Evolutionary conservation across 2,888 invertebrate genomes (phyloP), one percentile per base, ranked within the genome.

Genomic region (Nezara viridula): DNA sequence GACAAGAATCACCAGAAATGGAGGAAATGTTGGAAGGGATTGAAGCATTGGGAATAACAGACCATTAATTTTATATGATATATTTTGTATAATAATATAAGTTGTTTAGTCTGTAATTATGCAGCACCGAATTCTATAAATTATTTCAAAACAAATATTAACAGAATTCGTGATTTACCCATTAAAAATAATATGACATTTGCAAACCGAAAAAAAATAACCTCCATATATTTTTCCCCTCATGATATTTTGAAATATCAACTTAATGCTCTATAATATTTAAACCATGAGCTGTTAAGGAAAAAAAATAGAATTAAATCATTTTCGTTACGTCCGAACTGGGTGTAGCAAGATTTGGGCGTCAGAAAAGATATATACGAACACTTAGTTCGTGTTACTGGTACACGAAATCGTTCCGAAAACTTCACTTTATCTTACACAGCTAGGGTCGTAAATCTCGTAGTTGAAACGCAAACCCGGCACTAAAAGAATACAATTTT

Each of bases 321-420:
- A 81, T 81, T 81, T 81, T 81, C 81, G 81, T 81, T 81, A 81
- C 81, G 81, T 81, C 81, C 0, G 9, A 44, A n/a, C 81, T 12
- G 81, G n/a, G 60, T 86, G 86, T 40, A 86, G 86, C 86, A 86
- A 86, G 86, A 60, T 55, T 86, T 55, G 52, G 86, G 27, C 86
- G 81, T 81, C 81, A 81, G 55, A 86, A 40, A 86, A 55, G 86
- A 86, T 86, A 86, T 86, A 86, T 86, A 55, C 52, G 14, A 86
- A 86, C 52, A 55, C 86, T 86, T 55, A 40, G 52, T 86, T 86
- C 86, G 86, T 86, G 86, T 86, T 52, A 55, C 32, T 24, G 55
- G 86, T 52, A 86, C 86, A 86, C 86, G 86, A 86, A 86, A 55
- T 86, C 55, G 86, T 86, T 86, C 86, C 86, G 55, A 86, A 86